A percentile compares a stretch with the other conserved stretches of the same genome.
These are phyloP conservation scores for Globodera rostochiensis DNA, from an alignment of 1,140 invertebrate genomes.

Conservation along the genomic window DNA sequence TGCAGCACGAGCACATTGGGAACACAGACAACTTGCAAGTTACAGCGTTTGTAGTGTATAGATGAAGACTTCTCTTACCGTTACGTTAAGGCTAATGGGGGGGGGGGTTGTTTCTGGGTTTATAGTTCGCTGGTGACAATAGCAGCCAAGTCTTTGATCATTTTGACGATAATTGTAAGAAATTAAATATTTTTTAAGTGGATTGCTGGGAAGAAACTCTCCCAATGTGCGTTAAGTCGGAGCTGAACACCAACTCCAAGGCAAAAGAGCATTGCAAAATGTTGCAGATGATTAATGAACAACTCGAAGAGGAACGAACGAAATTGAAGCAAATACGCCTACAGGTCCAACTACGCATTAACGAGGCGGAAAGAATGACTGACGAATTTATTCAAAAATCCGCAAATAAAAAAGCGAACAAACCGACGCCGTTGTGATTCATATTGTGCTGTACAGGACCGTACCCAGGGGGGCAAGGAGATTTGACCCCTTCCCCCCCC, in stretches of 20 bases:
- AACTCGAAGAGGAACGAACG: slow-evolving; percentile 42
- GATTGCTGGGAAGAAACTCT: slow-evolving; percentile 8
- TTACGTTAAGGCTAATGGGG: no score
- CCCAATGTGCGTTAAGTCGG: not conserved
- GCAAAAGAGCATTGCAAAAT: slow-evolving; percentile 45
- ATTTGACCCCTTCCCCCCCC: no score
- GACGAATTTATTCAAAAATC: not conserved
- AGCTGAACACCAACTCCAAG: slow-evolving; percentile 16
- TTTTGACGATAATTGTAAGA: no score
- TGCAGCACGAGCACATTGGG: not conserved
- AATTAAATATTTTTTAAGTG: not conserved
- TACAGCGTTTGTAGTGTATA: no score
- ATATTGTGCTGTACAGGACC: no score
- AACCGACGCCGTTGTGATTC: not conserved
- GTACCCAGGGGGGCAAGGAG: no score
- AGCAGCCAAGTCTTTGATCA: no score
- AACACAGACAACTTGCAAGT: slow-evolving; percentile 7
- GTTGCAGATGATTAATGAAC: slow-evolving; percentile 32
- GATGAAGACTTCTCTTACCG: no score
- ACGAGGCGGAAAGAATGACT: slow-evolving; percentile 33
- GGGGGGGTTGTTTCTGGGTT: no score
- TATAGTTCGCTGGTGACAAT: no score
- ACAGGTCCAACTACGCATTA: slow-evolving; percentile 46
- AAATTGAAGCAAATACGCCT: slow-evolving; percentile 46
- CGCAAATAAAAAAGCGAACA: not conserved